Evolutionary conservation across 2,797 vertebrate genomes (phyloP).

Genomic region (Staurois parvus): DNA sequence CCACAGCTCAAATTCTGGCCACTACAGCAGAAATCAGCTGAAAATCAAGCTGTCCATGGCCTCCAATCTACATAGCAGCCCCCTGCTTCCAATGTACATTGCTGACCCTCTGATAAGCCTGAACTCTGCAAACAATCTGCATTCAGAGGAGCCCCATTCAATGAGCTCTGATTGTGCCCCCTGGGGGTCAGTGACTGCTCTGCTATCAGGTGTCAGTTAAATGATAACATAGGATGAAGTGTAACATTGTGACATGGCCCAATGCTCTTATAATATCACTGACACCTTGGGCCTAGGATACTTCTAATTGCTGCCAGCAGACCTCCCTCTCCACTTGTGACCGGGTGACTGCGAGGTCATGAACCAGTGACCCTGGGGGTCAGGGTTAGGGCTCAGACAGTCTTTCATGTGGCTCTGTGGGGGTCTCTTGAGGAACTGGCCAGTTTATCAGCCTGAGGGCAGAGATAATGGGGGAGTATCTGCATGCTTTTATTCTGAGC

Average conservation of each 20-base stretch:
- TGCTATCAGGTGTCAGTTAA: constrained; percentile 53
- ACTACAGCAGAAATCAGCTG: no score
- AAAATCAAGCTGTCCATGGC: no score
- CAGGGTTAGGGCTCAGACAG: constrained; percentile 47
- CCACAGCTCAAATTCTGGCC: no score
- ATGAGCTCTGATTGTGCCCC: constrained; percentile 8
- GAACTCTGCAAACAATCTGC: background rate
- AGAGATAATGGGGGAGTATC: constrained; percentile 15
- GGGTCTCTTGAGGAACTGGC: constrained; percentile 25
- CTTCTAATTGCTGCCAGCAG: constrained; percentile 22
- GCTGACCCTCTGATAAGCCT: background rate
- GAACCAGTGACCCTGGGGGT: constrained; percentile 50
- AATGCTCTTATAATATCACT: constrained; percentile 7
- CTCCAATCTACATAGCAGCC: background rate
- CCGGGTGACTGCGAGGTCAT: constrained; percentile 49
- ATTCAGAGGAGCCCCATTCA: background rate
- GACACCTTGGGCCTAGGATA: constrained; percentile 16
- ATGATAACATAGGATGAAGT: constrained; percentile 29
- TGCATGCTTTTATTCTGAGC: background rate
- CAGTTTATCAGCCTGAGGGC: constrained; percentile 27
- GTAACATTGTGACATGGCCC: constrained; percentile 18
- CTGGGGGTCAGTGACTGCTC: constrained; percentile 11
- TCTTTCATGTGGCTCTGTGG: constrained; percentile 53
- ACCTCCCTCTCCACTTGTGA: constrained; percentile 32
- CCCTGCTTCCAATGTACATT: background rate